Base-by-base conservation (phyloP, 2,113 vertebrate species). In the Zosterops borbonicus region DNA sequence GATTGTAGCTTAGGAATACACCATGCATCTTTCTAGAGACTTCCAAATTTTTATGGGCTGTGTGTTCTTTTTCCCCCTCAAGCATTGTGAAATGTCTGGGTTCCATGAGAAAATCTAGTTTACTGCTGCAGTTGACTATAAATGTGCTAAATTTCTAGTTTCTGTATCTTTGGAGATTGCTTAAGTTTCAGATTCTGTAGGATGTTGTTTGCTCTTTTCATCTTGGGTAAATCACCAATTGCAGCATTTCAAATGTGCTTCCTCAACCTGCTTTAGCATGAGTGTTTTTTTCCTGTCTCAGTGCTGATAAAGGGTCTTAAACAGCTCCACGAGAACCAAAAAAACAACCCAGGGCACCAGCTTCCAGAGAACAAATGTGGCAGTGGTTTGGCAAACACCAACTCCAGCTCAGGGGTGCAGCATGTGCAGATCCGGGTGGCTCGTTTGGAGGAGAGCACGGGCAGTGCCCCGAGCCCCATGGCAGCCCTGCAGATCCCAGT, bases 261-360 rank as follows among this genome's bases (percentile, higher is more conserved):
- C 95, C 89, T 95, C 89, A 89, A 0, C 46, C 28, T 95, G 77
- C 85, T 86, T 87, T 89, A 97, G 87, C 95, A 56, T 93, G 68
- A 93, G 37, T 97, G 31, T 97, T 97, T 91, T 97, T 97, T 95
- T 46, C 20, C 20, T 97, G 83, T 95, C 92, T 92, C 97, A 99
- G 99, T 99, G 89, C 98, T 99, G 92, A 98, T 99, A 87, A 99
- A 99, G 97, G 99, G 99, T 93, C 98, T 99, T 93, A 98, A 98
- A 95, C 99, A 99, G 92, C 98, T 99, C 93, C 98, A 99, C 64
- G 98, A 99, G 88, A 98, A 98, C 47, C 98, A 98, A 78, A 98
- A 98, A 94, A 98, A 97, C 95, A 97, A 97, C 56, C 97, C 97
- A 80, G 96, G 97, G 58, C 91, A 96, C 70, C 89, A 98, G 78